These are phyloP conservation scores for Chalcis sispes DNA, from an alignment of 2,888 invertebrate species.

Conservation along the genomic window DNA sequence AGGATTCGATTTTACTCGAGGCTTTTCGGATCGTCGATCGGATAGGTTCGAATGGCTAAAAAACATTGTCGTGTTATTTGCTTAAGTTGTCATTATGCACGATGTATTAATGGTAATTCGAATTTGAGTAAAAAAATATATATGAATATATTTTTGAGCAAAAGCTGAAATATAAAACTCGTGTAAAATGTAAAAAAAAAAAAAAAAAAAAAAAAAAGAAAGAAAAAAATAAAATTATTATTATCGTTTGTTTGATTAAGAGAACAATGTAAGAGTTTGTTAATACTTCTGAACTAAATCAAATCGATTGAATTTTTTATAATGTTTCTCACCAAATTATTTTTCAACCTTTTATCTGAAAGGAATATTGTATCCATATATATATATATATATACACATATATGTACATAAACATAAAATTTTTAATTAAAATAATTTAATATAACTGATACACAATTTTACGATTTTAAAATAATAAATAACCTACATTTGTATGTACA, in stretches of 20 bases:
- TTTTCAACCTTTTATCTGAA: slow-evolving; percentile 38
- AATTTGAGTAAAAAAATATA: not conserved
- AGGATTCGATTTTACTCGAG: slow-evolving; percentile 12
- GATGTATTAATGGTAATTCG: too few relatives aligned
- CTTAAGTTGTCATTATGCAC: not conserved
- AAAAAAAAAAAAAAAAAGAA: slow-evolving; percentile 1
- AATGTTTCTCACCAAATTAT: slow-evolving; percentile 15
- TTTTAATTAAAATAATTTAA: not conserved
- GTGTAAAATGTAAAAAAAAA: slow-evolving; percentile 2
- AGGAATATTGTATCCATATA: slow-evolving; percentile 23
- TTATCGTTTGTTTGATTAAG: not conserved
- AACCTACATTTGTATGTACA: not conserved
- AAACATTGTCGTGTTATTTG: slow-evolving; percentile 8
- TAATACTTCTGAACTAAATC: slow-evolving; percentile 36
- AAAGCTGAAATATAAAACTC: slow-evolving; percentile 13
- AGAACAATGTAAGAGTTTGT: slow-evolving; percentile 31
- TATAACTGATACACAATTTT: not conserved
- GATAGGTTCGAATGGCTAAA: not conserved
- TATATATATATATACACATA: too few relatives aligned
- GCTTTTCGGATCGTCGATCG: not conserved
- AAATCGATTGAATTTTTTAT: slow-evolving; percentile 28
- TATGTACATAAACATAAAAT: too few relatives aligned
- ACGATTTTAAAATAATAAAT: not conserved
- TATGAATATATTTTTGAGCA: slow-evolving; percentile 11
- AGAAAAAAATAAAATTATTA: too few relatives aligned